These are phyloP conservation scores for Drosophila kanekoi DNA, from an alignment of 2,888 invertebrate genomes.

Conservation along the genomic window DNA sequence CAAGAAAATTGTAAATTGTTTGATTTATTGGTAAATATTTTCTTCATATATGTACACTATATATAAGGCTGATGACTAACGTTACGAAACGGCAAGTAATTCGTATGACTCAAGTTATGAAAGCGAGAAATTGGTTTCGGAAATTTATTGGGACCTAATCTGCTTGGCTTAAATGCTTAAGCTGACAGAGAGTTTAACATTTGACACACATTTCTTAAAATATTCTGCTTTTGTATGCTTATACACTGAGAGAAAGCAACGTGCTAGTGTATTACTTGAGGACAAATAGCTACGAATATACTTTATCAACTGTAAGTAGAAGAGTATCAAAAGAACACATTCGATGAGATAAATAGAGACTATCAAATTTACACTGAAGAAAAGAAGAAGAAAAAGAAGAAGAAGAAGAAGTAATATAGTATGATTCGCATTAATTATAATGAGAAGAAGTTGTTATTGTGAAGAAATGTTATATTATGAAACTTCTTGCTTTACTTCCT, in stretches of 20 bases:
- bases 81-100: background rate
- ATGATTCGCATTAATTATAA: too few species aligned
- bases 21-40: constrained; percentile 56
- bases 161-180: background rate
- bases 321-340: too few species aligned
- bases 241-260: background rate
- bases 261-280: too few species aligned
- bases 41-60: constrained; percentile 9
- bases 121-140: background rate
- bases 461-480: too few species aligned
- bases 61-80: constrained; percentile 19
- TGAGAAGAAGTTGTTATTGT: too few species aligned
- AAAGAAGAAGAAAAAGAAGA: too few species aligned
- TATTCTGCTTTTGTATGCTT: background rate
- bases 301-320: too few species aligned
- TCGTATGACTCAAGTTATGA: background rate
- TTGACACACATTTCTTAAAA: background rate
- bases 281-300: too few species aligned
- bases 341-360: too few species aligned
- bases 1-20: constrained; percentile 15
- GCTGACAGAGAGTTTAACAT: constrained; percentile 1
- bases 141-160: background rate
- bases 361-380: too few species aligned
- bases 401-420: too few species aligned
- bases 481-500: too few species aligned